These are phyloP conservation scores for Diachasma alloeum DNA, from an alignment of 1,140 invertebrate genomes.

Conservation along the genomic window DNA sequence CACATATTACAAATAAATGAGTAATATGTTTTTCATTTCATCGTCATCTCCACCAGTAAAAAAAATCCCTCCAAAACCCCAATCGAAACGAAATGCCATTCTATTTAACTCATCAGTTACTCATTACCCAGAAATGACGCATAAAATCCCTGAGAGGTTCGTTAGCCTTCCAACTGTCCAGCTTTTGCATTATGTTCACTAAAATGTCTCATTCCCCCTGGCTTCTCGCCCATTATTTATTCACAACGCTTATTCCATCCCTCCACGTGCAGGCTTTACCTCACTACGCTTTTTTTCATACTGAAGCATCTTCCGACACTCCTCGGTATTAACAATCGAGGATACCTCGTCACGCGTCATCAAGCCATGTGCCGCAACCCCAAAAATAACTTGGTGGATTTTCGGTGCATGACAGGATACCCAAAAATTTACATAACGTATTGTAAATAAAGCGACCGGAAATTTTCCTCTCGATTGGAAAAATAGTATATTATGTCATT, in stretches of 20 bases:
- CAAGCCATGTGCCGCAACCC: constrained; percentile 6
- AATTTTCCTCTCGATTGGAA: constrained; percentile 7
- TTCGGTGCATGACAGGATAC: constrained; percentile 25
- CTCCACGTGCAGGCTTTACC: too few species aligned
- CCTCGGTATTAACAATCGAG: constrained; percentile 17
- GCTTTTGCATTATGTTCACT: neutral
- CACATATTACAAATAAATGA: too few species aligned
- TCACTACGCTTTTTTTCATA: too few species aligned
- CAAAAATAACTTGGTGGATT: constrained; percentile 27
- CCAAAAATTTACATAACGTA: constrained; percentile 19
- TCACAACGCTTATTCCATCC: too few species aligned
- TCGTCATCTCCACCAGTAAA: too few species aligned
- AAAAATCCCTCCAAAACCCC: too few species aligned
- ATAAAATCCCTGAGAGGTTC: neutral
- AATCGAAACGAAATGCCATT: too few species aligned
- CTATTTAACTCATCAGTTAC: neutral
- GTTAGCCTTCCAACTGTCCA: neutral
- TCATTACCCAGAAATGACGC: neutral
- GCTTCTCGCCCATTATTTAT: too few species aligned
- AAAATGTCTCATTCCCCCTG: too few species aligned
- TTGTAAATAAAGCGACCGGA: constrained; percentile 10
- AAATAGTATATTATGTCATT: too few species aligned
- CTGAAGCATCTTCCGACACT: too few species aligned
- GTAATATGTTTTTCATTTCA: too few species aligned
- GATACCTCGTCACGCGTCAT: constrained; percentile 37